These are phyloP conservation scores for Platichthys flesus DNA, from an alignment of 2,113 vertebrate species.

Conservation along the genomic window DNA sequence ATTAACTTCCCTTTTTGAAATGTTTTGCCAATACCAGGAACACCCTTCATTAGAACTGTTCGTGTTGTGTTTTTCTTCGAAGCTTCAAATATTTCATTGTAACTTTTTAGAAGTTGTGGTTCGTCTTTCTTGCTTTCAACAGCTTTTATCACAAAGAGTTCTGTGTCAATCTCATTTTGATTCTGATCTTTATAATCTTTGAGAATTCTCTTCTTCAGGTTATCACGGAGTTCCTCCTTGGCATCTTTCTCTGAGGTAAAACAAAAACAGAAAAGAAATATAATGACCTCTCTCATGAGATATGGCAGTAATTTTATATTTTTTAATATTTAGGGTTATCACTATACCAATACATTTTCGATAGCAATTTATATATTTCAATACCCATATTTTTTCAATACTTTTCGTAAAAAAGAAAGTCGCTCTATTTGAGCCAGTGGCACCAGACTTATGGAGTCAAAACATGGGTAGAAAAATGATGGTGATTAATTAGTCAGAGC, in stretches of 20 bases:
- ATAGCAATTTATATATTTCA: too few species aligned
- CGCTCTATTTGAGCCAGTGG: too few species aligned
- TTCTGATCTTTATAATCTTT: not conserved
- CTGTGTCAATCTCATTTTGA: not conserved
- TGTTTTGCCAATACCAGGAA: constrained; percentile 42
- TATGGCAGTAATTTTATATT: not conserved
- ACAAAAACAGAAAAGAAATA: not conserved
- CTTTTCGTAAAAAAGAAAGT: too few species aligned
- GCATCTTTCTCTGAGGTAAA: not conserved
- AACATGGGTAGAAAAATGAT: too few species aligned
- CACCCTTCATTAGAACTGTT: constrained; percentile 28
- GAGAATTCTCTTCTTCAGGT: constrained; percentile 1
- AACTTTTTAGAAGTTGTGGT: not conserved
- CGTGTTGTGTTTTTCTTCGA: rapidly evolving
- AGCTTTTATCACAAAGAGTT: not conserved
- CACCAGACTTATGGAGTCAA: too few species aligned
- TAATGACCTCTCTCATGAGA: not conserved
- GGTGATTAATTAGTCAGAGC: too few species aligned
- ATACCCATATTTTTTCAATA: too few species aligned
- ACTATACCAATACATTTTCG: too few species aligned
- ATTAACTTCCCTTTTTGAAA: not conserved
- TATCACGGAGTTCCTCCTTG: rapidly evolving
- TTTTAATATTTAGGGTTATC: too few species aligned
- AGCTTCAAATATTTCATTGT: not conserved
- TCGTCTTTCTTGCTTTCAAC: rapidly evolving